Evolutionary conservation across 2,797 vertebrate species (phyloP), one percentile per base, ranked within the genome.

Genomic region (Periparus ater): DNA sequence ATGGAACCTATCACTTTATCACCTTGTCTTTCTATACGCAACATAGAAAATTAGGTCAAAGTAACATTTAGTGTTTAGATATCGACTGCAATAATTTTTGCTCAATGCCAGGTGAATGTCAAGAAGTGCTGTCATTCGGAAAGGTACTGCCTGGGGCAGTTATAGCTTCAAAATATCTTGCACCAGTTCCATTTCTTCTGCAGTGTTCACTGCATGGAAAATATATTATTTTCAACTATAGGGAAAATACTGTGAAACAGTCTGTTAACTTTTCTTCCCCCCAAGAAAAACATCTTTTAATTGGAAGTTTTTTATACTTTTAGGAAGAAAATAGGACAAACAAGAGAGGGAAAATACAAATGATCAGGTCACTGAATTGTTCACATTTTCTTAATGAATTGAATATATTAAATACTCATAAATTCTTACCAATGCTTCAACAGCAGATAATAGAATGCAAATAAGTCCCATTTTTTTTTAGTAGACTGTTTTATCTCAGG

Each of bases 21-120:
- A 55, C 42, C n/a, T 75, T 75, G 34, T 54, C 34, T 91, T 93
- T 80, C 72, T 67, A 19, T 40, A n/a, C 2, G 3, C 8, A 66
- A n/a, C 53, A 48, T 9, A 85, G 73, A 84, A 88, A 95, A 82
- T 85, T 27, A 78, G 19, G 27, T 77, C 58, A 53, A 88, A 95
- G 67, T 88, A 93, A 29, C 32, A 57, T 25, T 82, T 68, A 60
- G 8, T 50, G 21, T 85, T 93, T 77, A 71, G 48, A 51, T 90
- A 70, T 14, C 82, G 66, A 80, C 36, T 40, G 29, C 22, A 90
- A 83, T 85, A 73, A 91, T 63, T 86, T 81, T 91, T 92, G 9
- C 44, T 91, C 61, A 71, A 44, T 86, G 53, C 74, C 62, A 91
- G 67, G 44, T 68, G 14, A 86, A 72, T 81, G 65, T 82, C 17